Conservation (phyloP, 2,113 vertebrate genomes). For the Salvelinus namaycush region DNA sequence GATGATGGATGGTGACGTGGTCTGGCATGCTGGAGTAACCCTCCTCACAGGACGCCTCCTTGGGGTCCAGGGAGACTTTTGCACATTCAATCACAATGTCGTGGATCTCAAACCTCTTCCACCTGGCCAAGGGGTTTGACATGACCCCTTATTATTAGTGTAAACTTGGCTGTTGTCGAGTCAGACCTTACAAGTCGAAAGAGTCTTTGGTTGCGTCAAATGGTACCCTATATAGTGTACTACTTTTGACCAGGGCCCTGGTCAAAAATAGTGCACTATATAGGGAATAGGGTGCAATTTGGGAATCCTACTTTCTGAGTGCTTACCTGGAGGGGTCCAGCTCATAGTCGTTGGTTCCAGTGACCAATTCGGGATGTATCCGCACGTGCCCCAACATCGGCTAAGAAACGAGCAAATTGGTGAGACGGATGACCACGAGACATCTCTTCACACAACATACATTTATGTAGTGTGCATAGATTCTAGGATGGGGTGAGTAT, state of each 20-base stretch:
- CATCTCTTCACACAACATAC: background rate
- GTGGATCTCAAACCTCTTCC: slow-evolving; percentile 93
- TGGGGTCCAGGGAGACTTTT: slow-evolving; percentile 94
- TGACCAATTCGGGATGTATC: slow-evolving; percentile 94
- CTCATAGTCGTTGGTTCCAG: slow-evolving; percentile 96
- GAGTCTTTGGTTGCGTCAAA: no score
- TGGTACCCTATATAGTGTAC: no score
- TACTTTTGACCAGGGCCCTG: no score
- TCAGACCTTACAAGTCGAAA: no score
- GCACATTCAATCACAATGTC: slow-evolving; percentile 98
- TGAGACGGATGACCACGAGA: background rate
- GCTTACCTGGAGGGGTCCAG: slow-evolving; percentile 91
- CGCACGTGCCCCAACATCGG: slow-evolving; percentile 96
- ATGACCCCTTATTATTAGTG: no score
- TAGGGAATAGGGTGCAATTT: no score
- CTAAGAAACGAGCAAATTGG: slow-evolving; percentile 56
- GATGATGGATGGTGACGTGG: slow-evolving; percentile 46
- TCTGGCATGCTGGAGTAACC: slow-evolving; percentile 80
- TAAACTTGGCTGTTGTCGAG: no score
- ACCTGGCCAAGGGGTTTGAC: slow-evolving; percentile 70
- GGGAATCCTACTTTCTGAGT: background rate
- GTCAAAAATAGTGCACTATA: no score
- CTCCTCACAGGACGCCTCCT: slow-evolving; percentile 92
- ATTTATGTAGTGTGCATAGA: background rate
- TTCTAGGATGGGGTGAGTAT: background rate